Evolutionary conservation across 2,888 invertebrate species (phyloP), one percentile per base, ranked within the genome.

Genomic region (Spodoptera littoralis): DNA sequence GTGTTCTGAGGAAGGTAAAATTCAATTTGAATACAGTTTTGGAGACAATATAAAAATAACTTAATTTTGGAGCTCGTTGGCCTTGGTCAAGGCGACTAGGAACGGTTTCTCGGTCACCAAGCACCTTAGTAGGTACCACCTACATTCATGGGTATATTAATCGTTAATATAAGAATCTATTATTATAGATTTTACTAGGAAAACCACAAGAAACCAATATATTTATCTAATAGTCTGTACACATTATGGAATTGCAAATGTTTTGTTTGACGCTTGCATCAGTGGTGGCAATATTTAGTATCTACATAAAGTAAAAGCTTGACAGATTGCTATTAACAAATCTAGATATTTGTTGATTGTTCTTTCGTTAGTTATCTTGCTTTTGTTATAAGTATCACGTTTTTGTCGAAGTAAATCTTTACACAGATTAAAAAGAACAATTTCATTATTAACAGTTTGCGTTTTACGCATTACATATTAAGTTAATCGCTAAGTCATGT

Each of bases 221-320:
- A 41, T 64, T 53, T 61, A 60, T 55, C 54, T 57, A 57, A 62
- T 55, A 36, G 22, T 36, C 36, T 36, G 36, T 58, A 49, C 22
- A 43, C 49, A 65, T 76, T 76, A 79, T 53, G 69, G 77, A 76
- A 79, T 69, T 67, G 48, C 46, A 55, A 18, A 41, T 63, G 67
- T 76, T 82, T 75, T 63, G 67, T 76, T 82, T 75, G 66, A 55
- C 45, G 73, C 63, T 83, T 83, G 71, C 79, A 69, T 69, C 73
- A 82, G 49, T 59, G 46, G 18, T 47, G 47, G 57, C 65, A 71
- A 76, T 72, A 73, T 68, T 57, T 57, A 72, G 74, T 71, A 73
- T 68, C 57, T 57, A 58, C 46, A 54, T 44, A 58, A 65, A 70
- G 65, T 63, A 62, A 54, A 62, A 58, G 47, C 55, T 47, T 53